These are phyloP conservation scores for Dastarcus helophoroides DNA, from an alignment of 2,888 invertebrate genomes.

Conservation along the genomic window DNA sequence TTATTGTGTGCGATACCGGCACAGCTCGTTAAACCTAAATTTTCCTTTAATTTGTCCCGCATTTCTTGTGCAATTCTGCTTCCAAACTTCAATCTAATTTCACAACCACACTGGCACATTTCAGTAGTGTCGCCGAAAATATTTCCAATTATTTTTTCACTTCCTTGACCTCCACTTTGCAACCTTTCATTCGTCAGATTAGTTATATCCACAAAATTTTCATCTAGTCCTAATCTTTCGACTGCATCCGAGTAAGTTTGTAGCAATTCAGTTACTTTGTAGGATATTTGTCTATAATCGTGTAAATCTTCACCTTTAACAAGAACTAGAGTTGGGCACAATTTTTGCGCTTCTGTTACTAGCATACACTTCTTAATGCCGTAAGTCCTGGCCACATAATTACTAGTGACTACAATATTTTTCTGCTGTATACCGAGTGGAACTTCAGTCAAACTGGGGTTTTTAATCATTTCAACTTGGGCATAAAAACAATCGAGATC, in stretches of 20 bases:
- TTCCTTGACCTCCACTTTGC: constrained; percentile 15
- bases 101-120: constrained; percentile 66
- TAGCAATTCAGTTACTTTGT: constrained; percentile 60
- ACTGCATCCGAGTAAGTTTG: constrained; percentile 61
- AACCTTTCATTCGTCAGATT: constrained; percentile 47
- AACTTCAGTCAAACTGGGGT: constrained; percentile 52
- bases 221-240: constrained; percentile 75
- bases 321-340: constrained; percentile 63
- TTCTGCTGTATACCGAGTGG: constrained; percentile 79
- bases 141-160: constrained; percentile 37
- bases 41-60: constrained; percentile 52
- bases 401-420: constrained; percentile 72
- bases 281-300: constrained; percentile 66
- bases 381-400: constrained; percentile 64
- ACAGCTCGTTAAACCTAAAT: constrained; percentile 65
- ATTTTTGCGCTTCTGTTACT: constrained; percentile 57
- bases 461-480: constrained; percentile 69
- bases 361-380: constrained; percentile 72
- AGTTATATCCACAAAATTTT: constrained; percentile 74
- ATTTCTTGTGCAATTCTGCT: constrained; percentile 68
- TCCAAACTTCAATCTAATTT: constrained; percentile 54
- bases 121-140: constrained; percentile 42
- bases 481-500: constrained; percentile 81
- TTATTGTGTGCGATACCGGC: constrained; percentile 80
- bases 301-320: constrained; percentile 76